These are phyloP conservation scores for Plebejus anna DNA, from an alignment of 2,888 invertebrate genomes.

Conservation along the genomic window DNA sequence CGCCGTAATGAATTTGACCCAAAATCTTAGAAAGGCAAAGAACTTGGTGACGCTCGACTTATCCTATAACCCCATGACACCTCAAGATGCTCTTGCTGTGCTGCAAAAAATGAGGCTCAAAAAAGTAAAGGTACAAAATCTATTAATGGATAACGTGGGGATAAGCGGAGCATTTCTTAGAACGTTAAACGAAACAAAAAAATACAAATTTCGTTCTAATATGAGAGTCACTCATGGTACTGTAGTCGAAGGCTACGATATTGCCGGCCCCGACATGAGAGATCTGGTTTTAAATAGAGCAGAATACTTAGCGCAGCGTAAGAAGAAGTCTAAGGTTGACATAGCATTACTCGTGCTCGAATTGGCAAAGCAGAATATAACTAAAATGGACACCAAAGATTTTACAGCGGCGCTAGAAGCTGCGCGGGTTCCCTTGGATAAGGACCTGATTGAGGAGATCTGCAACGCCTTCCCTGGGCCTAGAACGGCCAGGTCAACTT, in stretches of 20 bases:
- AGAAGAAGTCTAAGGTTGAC: constrained; percentile 47
- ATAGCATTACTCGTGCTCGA: constrained; percentile 45
- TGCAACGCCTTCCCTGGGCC: constrained; percentile 46
- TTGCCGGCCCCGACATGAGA: constrained; percentile 41
- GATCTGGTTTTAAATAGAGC: constrained; percentile 48
- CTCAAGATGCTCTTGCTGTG: constrained; percentile 45
- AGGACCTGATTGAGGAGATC: constrained; percentile 46
- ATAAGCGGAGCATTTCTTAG: constrained; percentile 47
- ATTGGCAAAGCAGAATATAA: constrained; percentile 42
- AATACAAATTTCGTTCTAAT: constrained; percentile 40
- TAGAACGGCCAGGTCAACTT: constrained; percentile 40
- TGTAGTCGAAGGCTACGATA: constrained; percentile 37
- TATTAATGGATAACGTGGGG: constrained; percentile 47
- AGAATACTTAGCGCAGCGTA: constrained; percentile 44
- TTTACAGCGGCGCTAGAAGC: constrained; percentile 40
- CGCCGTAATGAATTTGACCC: constrained; percentile 44
- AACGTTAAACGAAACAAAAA: constrained; percentile 39
- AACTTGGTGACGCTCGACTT: constrained; percentile 51
- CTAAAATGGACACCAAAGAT: constrained; percentile 40
- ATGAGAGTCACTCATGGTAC: constrained; percentile 46
- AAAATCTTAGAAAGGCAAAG: constrained; percentile 45
- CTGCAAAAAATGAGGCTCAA: constrained; percentile 41
- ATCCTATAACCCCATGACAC: constrained; percentile 50
- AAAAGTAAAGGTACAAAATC: constrained; percentile 43
- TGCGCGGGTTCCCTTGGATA: constrained; percentile 43